These are phyloP conservation scores for Exocentrus adspersus DNA, from an alignment of 2,888 invertebrate species.

Conservation along the genomic window DNA sequence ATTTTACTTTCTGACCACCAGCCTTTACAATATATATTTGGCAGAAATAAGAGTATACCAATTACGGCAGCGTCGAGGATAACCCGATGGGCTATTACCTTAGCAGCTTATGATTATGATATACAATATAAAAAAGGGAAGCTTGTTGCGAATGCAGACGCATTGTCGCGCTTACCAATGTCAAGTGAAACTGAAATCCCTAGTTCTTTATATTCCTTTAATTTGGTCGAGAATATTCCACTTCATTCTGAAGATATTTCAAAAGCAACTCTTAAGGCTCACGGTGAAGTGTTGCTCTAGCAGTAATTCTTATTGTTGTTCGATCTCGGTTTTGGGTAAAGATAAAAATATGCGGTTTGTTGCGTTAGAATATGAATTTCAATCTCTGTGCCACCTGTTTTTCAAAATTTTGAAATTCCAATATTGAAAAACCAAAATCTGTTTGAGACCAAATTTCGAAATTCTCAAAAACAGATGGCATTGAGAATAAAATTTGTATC, in stretches of 20 bases:
- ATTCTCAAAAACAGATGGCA: too few species aligned
- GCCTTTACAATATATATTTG: constrained; percentile 37
- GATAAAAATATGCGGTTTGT: too few species aligned
- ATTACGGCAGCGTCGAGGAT: constrained; percentile 33
- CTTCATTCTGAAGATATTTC: constrained; percentile 13
- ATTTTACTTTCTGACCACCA: constrained; percentile 35
- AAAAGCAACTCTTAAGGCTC: too few species aligned
- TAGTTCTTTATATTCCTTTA: constrained; percentile 10
- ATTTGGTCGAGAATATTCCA: constrained; percentile 5
- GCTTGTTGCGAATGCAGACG: constrained; percentile 19
- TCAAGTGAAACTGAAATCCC: background rate
- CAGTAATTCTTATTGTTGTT: too few species aligned
- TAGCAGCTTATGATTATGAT: constrained; percentile 34
- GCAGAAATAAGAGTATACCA: constrained; percentile 29
- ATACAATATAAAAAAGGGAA: constrained; percentile 26
- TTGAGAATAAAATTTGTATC: too few species aligned
- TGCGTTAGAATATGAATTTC: too few species aligned
- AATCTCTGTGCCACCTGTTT: too few species aligned
- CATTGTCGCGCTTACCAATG: constrained; percentile 17
- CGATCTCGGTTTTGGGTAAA: too few species aligned
- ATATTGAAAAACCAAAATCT: too few species aligned
- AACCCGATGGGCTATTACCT: constrained; percentile 30
- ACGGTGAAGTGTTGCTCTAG: too few species aligned
- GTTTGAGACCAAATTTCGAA: too few species aligned
- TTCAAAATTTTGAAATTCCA: too few species aligned